Evolutionary conservation across 1,140 invertebrate species (phyloP).

Genomic region (Brachystomella parvula): DNA sequence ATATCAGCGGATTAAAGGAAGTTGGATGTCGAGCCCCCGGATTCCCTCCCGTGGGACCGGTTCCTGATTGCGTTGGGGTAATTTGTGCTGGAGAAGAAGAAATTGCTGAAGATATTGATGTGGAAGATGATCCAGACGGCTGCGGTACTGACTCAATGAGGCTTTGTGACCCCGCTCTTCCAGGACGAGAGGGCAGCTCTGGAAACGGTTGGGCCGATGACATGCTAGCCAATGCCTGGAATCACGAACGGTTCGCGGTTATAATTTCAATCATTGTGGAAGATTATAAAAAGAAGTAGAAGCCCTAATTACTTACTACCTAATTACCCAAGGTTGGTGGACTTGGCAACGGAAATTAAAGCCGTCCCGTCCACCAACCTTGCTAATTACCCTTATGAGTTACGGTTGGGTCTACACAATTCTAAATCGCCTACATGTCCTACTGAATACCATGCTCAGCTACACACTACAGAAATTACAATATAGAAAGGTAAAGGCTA

Average conservation of each 20-base stretch:
- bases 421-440: too few relatives aligned
- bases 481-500: slow-evolving; percentile 1
- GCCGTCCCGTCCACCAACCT: too few relatives aligned
- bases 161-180: background rate
- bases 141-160: background rate
- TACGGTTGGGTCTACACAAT: too few relatives aligned
- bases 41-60: background rate
- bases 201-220: slow-evolving; percentile 39
- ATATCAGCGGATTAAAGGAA: slow-evolving; percentile 76
- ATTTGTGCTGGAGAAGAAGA: background rate
- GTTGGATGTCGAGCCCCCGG: slow-evolving; percentile 20
- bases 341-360: too few relatives aligned
- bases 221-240: slow-evolving; percentile 49
- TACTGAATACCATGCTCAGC: too few relatives aligned
- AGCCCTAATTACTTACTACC: too few relatives aligned
- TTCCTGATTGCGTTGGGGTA: slow-evolving; percentile 1
- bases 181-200: slow-evolving; percentile 22
- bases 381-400: too few relatives aligned
- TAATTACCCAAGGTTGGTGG: too few relatives aligned
- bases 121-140: background rate
- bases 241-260: slow-evolving; percentile 11
- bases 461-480: too few relatives aligned
- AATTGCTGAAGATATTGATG: background rate
- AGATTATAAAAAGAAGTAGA: background rate
- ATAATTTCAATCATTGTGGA: background rate